Percentiles rank a stretch among this genome's conserved stretches.
phyloP scores from a whole-genome alignment of 2,113 vertebrate species.

The Delphinus delphis region DNA sequence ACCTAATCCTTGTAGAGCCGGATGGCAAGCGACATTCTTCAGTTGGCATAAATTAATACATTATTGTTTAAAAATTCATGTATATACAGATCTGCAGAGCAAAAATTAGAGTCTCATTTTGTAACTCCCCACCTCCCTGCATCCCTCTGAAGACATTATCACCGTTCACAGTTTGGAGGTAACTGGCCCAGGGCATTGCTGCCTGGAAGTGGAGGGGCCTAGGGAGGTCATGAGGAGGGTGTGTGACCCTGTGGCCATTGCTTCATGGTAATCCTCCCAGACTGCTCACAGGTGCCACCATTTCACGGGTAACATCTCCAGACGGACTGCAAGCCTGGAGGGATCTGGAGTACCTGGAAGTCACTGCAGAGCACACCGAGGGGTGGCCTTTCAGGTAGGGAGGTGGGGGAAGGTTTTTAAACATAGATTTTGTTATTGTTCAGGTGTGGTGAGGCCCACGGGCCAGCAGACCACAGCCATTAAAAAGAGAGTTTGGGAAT shows the following conservation, averaged over 20 bases:
- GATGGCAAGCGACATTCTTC: not conserved
- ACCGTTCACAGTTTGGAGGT: not conserved
- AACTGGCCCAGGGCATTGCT: not conserved
- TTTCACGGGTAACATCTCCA: not conserved
- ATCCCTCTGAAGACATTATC: not conserved
- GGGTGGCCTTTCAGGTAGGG: not conserved
- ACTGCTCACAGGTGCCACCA: not conserved
- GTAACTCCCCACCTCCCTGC: not conserved
- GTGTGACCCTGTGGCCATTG: rapidly evolving
- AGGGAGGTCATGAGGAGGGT: not conserved
- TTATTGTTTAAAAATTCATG: not conserved
- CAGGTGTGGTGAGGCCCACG: not conserved
- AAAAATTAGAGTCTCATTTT: not conserved
- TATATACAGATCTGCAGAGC: not conserved
- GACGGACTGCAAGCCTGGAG: not conserved
- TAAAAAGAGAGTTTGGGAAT: not conserved
- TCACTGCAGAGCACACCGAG: not conserved
- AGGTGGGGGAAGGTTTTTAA: not conserved
- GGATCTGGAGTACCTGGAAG: not conserved
- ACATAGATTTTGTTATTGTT: not conserved
- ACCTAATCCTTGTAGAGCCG: not conserved
- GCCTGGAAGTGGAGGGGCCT: not conserved
- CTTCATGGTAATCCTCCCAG: not conserved
- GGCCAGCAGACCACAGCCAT: not conserved
- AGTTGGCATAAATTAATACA: not conserved